Conservation (phyloP, 1,140 invertebrate species). For the Bombus waltoni region DNA sequence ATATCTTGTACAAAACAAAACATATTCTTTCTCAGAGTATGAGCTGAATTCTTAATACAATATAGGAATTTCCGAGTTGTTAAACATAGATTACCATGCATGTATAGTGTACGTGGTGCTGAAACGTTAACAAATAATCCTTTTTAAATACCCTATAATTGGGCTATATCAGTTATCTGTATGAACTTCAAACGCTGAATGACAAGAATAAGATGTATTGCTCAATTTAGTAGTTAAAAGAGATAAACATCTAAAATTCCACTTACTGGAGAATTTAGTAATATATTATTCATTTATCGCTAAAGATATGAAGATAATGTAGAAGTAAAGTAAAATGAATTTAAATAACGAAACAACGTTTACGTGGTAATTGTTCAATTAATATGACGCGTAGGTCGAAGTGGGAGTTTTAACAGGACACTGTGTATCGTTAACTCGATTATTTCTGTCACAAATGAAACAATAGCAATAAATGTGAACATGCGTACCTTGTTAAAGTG, state of each 20-base stretch:
- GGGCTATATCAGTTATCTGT: no score
- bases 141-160: not conserved
- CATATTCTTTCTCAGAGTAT: not conserved
- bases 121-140: not conserved
- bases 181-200: no score
- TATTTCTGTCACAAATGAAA: no score
- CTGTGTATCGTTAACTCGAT: no score
- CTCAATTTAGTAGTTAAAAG: not conserved
- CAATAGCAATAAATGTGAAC: slow-evolving; percentile 9
- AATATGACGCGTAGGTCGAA: not conserved
- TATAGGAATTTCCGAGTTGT: not conserved
- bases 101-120: no score
- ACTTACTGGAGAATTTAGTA: no score
- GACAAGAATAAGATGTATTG: not conserved
- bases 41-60: not conserved
- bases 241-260: no score
- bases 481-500: slow-evolving; percentile 15
- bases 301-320: not conserved
- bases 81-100: not conserved
- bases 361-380: not conserved
- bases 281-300: not conserved
- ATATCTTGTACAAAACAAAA: not conserved
- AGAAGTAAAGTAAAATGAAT: not conserved
- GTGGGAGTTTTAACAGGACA: not conserved
- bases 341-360: not conserved